Percentiles rank a stretch among this genome's conserved stretches.
phyloP scores from a whole-genome alignment of 1,140 invertebrate genomes.

The Daktulosphaira vitifoliae region DNA sequence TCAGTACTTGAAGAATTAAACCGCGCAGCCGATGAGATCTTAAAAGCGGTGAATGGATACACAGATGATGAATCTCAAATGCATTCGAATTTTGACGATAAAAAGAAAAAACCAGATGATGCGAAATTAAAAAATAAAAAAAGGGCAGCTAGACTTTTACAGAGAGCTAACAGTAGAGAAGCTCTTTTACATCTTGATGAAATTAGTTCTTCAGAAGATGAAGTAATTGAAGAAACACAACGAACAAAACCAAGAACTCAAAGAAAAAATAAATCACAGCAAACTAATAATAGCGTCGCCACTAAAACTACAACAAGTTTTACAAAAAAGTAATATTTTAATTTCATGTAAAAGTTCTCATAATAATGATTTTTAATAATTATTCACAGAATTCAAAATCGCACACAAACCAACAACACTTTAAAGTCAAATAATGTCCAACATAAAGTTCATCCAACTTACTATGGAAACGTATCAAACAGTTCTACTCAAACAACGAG shows the following conservation, averaged over 20 bases:
- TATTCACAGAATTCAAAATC: slow-evolving; percentile 13
- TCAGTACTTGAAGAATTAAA: slow-evolving; percentile 48
- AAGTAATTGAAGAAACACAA: slow-evolving; percentile 38
- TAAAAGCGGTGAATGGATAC: slow-evolving; percentile 48
- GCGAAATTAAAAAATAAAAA: slow-evolving; percentile 37
- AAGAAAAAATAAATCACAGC: slow-evolving; percentile 2
- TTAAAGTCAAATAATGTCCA: background rate
- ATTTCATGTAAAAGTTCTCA: too few species aligned
- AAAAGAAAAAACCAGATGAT: slow-evolving; percentile 35
- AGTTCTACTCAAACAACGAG: background rate
- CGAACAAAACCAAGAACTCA: slow-evolving; percentile 15
- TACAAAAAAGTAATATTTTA: slow-evolving; percentile 15
- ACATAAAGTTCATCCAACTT: slow-evolving; percentile 24
- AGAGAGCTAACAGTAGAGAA: slow-evolving; percentile 47
- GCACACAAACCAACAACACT: background rate
- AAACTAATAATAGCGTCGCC: slow-evolving; percentile 5
- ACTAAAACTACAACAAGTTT: slow-evolving; percentile 18
- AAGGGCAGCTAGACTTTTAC: slow-evolving; percentile 44
- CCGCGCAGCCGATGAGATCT: slow-evolving; percentile 48
- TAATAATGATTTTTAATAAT: too few species aligned
- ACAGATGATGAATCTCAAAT: slow-evolving; percentile 44
- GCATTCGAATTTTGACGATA: slow-evolving; percentile 36
- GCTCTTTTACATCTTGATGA: slow-evolving; percentile 43
- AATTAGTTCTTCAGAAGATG: slow-evolving; percentile 48
- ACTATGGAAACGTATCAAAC: slow-evolving; percentile 21